Percentiles rank a stretch among this genome's conserved stretches.
Conservation (phyloP, 2,113 vertebrate species). For the Bothrops jararaca region DNA sequence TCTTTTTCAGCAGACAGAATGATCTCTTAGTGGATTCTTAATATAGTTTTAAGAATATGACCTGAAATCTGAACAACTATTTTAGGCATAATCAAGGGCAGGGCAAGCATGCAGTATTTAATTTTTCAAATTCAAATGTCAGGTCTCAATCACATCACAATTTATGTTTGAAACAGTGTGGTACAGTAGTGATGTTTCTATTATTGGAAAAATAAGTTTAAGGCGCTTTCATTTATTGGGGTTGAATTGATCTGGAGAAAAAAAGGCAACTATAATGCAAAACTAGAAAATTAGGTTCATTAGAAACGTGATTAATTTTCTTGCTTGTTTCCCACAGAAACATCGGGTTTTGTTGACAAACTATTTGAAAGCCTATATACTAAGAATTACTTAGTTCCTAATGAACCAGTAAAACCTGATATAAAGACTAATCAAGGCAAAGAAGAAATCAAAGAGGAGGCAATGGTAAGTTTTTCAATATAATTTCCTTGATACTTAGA, state of each 20-base stretch:
- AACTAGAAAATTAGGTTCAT: neutral
- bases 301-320: conserved; percentile 5
- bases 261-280: neutral
- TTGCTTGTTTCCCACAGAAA: conserved; percentile 78
- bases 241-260: neutral
- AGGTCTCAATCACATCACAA: neutral
- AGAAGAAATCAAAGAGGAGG: conserved; percentile 84
- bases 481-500: neutral
- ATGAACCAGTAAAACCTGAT: conserved; percentile 84
- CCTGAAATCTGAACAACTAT: neutral
- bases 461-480: conserved; percentile 49
- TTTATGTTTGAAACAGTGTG: neutral
- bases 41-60: neutral
- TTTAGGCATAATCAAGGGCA: neutral
- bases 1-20: neutral
- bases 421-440: conserved; percentile 78
- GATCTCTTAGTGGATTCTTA: neutral
- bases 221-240: neutral
- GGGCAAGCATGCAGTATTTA: neutral
- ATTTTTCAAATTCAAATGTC: neutral
- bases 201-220: neutral
- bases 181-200: neutral
- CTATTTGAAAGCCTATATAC: conserved; percentile 95
- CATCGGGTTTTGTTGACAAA: conserved; percentile 95
- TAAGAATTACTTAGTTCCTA: conserved; percentile 87